phyloP scores from a whole-genome alignment of 2,888 invertebrate genomes.

The Lithophane socia region DNA sequence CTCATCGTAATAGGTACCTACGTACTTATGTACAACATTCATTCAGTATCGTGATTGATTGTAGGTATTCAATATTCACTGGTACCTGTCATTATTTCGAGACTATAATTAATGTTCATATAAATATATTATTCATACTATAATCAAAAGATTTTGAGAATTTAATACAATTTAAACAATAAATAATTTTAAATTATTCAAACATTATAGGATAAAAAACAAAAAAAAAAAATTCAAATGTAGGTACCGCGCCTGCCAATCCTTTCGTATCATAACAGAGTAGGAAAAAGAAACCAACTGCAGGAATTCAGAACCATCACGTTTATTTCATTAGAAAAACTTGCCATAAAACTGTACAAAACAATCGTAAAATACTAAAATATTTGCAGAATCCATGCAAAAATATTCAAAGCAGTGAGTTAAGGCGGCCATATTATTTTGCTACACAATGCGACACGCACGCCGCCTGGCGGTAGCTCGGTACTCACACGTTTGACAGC shows the following conservation, averaged over 20 bases:
- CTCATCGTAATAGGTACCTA: neutral
- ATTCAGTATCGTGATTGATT: neutral
- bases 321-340: constrained; percentile 25
- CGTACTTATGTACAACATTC: neutral
- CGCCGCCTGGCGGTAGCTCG: constrained; percentile 84
- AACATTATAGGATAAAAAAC: neutral
- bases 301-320: constrained; percentile 1
- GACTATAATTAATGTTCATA: too few relatives aligned
- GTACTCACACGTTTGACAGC: constrained; percentile 81
- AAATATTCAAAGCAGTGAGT: constrained; percentile 85
- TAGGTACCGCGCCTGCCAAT: neutral
- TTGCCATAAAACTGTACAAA: constrained; percentile 39
- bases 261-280: neutral
- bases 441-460: constrained; percentile 80
- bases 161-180: too few relatives aligned
- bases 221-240: neutral
- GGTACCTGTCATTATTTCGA: neutral
- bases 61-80: neutral
- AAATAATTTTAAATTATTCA: too few relatives aligned
- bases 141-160: neutral
- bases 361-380: constrained; percentile 61
- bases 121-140: neutral
- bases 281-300: constrained; percentile 18
- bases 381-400: constrained; percentile 79
- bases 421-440: constrained; percentile 82